Conservation (phyloP, 2,888 invertebrate species). For the Chymomyza amoena region DNA sequence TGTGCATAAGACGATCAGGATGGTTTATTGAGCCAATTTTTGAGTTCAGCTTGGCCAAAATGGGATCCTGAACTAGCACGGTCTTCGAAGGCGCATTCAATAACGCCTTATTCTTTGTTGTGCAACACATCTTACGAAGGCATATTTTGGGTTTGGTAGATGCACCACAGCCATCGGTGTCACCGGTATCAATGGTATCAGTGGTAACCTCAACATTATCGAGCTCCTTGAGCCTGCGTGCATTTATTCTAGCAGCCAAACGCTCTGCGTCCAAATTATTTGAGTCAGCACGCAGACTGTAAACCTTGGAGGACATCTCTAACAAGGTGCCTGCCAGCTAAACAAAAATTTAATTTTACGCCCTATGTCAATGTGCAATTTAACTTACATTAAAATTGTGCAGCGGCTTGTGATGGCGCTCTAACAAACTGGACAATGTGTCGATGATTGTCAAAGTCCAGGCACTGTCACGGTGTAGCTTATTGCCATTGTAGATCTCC, state of each 20-base stretch:
- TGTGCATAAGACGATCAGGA: conserved; percentile 82
- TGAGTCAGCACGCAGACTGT: conserved; percentile 91
- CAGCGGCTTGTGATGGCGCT: conserved; percentile 84
- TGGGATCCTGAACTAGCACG: conserved; percentile 80
- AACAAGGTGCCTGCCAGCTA: conserved; percentile 91
- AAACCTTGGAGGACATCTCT: conserved; percentile 93
- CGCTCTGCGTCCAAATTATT: conserved; percentile 89
- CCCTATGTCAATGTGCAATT: background rate
- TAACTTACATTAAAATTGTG: conserved; percentile 84
- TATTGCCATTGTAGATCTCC: conserved; percentile 90
- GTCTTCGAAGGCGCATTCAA: conserved; percentile 77
- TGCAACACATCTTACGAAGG: conserved; percentile 67
- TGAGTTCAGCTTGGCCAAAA: conserved; percentile 82
- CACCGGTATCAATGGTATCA: no score
- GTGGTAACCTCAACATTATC: conserved; percentile 42
- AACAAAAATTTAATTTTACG: background rate
- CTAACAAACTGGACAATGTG: conserved; percentile 88
- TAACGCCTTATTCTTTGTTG: conserved; percentile 77
- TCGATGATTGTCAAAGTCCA: conserved; percentile 93
- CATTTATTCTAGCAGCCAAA: conserved; percentile 83
- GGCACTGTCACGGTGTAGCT: conserved; percentile 93
- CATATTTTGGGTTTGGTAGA: conserved; percentile 66
- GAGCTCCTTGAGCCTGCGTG: conserved; percentile 68
- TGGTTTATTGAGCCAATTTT: conserved; percentile 82
- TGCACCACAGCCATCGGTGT: conserved; percentile 48